These are phyloP conservation scores for Echinometra lucunter DNA, from an alignment of 53 echinoderm and acorn worm species.

Conservation along the genomic window DNA sequence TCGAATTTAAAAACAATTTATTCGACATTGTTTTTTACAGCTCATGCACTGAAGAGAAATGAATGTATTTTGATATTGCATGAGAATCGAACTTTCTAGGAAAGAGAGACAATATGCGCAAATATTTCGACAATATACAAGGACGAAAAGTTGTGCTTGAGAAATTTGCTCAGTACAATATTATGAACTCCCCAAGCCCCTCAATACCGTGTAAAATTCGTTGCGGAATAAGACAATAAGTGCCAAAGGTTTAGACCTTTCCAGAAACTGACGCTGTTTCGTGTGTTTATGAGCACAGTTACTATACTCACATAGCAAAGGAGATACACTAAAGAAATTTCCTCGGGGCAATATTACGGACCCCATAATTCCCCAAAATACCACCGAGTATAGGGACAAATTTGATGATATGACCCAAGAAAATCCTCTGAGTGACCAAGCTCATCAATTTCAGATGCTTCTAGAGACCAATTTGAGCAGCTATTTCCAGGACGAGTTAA, in stretches of 20 bases:
- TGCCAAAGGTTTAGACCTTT: neutral
- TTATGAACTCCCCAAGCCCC: no score
- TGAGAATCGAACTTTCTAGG: neutral
- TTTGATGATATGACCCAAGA: slow-evolving; percentile 24
- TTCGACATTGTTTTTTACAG: neutral
- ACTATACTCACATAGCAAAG: neutral
- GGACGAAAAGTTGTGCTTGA: no score
- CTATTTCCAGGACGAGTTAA: neutral
- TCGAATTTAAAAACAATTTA: neutral
- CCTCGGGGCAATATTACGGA: neutral
- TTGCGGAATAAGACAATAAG: no score
- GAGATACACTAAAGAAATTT: neutral
- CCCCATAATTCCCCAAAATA: neutral
- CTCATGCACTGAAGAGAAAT: neutral
- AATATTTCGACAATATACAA: no score
- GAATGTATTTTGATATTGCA: neutral
- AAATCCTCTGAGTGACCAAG: slow-evolving; percentile 19
- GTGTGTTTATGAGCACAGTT: neutral
- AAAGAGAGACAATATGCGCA: neutral
- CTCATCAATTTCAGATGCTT: slow-evolving; percentile 38
- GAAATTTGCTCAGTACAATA: no score
- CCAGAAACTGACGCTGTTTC: neutral
- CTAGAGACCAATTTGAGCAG: slow-evolving; percentile 44
- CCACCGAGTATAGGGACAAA: neutral
- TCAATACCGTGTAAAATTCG: no score